Evolutionary conservation across 2,113 vertebrate genomes (phyloP).

Genomic region (Lycocorax pyrrhopterus): DNA sequence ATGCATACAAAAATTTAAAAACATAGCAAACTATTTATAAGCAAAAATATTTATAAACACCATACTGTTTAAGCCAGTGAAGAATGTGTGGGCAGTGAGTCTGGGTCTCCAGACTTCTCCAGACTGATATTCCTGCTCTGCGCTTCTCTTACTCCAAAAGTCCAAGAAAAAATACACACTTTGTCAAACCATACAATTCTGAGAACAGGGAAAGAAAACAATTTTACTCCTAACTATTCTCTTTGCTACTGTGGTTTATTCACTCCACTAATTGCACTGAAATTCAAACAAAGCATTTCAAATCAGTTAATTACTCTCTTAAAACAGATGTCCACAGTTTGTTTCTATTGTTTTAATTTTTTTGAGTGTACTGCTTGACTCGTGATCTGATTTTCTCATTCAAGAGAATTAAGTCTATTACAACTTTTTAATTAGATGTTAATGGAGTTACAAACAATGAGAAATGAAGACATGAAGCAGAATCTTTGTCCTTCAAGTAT

Average conservation of each 20-base stretch:
- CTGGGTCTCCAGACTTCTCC: not conserved
- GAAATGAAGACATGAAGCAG: not conserved
- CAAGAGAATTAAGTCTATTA: not conserved
- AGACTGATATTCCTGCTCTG: not conserved
- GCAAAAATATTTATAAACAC: not conserved
- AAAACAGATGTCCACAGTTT: not conserved
- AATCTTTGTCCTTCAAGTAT: not conserved
- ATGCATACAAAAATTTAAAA: not conserved
- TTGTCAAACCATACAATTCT: not conserved
- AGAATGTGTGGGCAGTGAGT: not conserved
- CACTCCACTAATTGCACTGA: not conserved
- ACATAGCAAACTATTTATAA: not conserved
- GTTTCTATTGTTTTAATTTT: not conserved
- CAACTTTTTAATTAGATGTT: not conserved
- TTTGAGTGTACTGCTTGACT: not conserved
- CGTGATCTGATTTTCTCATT: not conserved
- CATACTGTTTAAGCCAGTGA: not conserved
- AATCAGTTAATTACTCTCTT: not conserved
- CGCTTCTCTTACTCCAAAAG: not conserved
- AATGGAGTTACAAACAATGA: not conserved
- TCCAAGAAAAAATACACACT: not conserved
- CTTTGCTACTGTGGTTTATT: not conserved
- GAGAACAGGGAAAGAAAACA: not conserved
- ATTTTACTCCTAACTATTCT: not conserved
- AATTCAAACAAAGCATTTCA: not conserved